Conservation (phyloP, 2,113 vertebrate species). For the Donacobius atricapilla region DNA sequence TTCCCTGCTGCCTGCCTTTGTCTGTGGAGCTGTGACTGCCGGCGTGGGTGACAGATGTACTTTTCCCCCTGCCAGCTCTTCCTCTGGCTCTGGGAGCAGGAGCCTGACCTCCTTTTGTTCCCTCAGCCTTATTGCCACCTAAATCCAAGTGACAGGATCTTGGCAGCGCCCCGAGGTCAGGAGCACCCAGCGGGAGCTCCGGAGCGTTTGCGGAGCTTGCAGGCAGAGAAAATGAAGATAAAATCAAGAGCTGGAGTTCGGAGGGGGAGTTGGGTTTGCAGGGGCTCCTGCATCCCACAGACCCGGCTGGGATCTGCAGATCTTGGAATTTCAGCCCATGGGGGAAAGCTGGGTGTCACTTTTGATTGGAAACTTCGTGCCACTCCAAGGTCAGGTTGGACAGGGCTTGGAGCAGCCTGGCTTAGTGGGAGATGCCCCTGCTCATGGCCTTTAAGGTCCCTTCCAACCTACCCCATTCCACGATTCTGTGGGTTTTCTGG, state of each 20-base stretch:
- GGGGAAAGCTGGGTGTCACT: neutral
- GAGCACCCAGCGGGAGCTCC: neutral
- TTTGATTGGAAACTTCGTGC: neutral
- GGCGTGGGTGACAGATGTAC: neutral
- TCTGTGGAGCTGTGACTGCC: neutral
- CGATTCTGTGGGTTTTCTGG: neutral
- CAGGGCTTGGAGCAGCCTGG: neutral
- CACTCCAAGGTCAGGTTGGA: neutral
- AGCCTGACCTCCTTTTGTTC: slow-evolving; percentile 21
- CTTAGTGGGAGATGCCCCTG: neutral
- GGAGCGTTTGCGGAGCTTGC: neutral
- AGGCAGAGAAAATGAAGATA: neutral
- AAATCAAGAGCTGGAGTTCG: neutral
- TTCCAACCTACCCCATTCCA: neutral
- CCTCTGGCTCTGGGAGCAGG: neutral
- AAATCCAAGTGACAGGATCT: neutral
- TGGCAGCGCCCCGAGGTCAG: neutral
- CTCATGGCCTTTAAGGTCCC: neutral
- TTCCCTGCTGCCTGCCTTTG: neutral
- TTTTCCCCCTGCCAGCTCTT: slow-evolving; percentile 2
- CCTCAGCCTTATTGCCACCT: neutral
- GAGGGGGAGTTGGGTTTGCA: neutral
- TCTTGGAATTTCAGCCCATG: neutral
- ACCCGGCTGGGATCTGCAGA: neutral
- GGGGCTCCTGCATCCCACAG: neutral